Evolutionary conservation across 2,113 vertebrate genomes (phyloP), one percentile per base, ranked within the genome.

Genomic region (Psettodes erumei): DNA sequence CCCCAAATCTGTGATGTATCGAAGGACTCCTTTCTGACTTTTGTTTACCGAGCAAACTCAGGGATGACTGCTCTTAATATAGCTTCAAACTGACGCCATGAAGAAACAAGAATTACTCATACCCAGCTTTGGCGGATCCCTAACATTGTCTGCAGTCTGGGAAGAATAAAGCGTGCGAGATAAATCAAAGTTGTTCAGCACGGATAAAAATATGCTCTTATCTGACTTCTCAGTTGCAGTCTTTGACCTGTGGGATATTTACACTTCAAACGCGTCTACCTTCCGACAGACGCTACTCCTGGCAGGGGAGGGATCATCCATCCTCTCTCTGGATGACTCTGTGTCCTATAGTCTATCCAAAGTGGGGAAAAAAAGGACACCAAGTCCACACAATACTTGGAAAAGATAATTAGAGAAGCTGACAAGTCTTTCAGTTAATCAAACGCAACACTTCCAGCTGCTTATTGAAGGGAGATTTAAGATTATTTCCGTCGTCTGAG

Each of bases 171-270:
- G 55, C 35, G 61, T 62, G 71, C 42, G 71, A 75, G 74, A 65
- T 42, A 60, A 81, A 79, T 85, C 84, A 75, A 81, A 90, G 84
- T 60, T 63, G 53, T 85, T 71, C 50, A 75, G 54, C 38, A 27
- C 37, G 66, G 66, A 69, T 79, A 71, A 82, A 85, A 89, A 85
- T 86, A 75, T 4, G 16, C 32, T 5, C 40, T 69, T 83, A 67
- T 87, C 81, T 67, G 81, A 60, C 60, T 78, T 50, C 69, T 76
- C 66, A n/a, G 50, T 50, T 77, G 71, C 74, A 55, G 72, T 65
- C 74, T 88, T 70, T 84, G 87, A 88, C 83, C 87, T 83, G 75
- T 65, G 60, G 69, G 59, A 75, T 84, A 84, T 91, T 90, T 86
- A 81, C 89, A 88, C 86, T 88, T 89, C 87, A 90, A 90, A 88